These are phyloP conservation scores for Vespertilio murinus DNA, from an alignment of 2,797 vertebrate species.

Conservation along the genomic window DNA sequence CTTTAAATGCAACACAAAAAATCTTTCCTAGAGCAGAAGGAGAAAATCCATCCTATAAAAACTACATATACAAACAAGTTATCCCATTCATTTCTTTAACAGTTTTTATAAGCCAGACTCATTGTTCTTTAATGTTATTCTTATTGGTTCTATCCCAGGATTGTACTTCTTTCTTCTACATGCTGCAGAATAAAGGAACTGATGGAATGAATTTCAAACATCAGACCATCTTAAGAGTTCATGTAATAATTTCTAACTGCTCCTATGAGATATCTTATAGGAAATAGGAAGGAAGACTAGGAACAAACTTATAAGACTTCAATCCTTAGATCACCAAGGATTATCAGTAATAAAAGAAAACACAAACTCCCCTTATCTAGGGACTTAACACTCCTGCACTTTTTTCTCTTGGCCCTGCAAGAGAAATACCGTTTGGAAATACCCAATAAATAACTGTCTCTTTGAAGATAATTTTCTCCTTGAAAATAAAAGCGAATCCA, in stretches of 20 bases:
- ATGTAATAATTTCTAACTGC: background rate
- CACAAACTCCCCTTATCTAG: background rate
- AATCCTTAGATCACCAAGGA: background rate
- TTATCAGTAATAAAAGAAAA: background rate
- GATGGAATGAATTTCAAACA: background rate
- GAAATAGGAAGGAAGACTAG: background rate
- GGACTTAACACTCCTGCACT: background rate
- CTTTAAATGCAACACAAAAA: background rate
- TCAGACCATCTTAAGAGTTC: background rate
- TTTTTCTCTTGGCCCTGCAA: background rate
- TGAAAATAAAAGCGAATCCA: conserved; percentile 32
- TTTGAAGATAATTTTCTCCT: conserved; percentile 40
- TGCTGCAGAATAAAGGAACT: background rate
- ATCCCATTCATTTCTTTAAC: background rate
- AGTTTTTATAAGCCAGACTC: background rate
- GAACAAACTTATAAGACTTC: background rate
- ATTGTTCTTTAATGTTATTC: background rate
- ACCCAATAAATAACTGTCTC: conserved; percentile 11
- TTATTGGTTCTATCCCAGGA: background rate
- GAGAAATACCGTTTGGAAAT: background rate
- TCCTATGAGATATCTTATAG: background rate
- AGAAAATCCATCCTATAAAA: background rate
- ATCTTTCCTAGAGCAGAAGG: background rate
- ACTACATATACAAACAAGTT: background rate
- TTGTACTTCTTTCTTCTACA: background rate